Conservation (phyloP, 2,113 vertebrate genomes). For the Hemiprocne comata region DNA sequence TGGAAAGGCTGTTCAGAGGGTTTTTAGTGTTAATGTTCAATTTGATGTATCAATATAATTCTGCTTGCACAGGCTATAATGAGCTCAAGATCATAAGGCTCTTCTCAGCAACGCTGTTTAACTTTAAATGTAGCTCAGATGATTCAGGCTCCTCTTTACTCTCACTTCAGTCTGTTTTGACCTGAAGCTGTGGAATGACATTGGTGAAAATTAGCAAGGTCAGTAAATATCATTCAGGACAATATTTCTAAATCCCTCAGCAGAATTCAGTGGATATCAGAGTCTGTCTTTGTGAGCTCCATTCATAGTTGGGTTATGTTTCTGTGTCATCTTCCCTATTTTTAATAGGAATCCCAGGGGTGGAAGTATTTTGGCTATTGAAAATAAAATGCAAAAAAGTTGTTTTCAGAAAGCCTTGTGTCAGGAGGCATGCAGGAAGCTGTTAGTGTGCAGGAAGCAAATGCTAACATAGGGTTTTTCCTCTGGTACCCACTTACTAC, state of each 20-base stretch:
- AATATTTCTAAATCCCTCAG: constrained; percentile 9
- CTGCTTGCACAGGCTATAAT: constrained; percentile 60
- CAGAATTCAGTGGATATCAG: not conserved
- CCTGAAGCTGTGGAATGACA: constrained; percentile 30
- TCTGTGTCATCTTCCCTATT: not conserved
- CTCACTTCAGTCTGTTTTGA: constrained; percentile 45
- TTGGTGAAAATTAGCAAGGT: constrained; percentile 54
- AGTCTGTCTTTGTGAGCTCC: not conserved
- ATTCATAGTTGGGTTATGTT: rapidly evolving
- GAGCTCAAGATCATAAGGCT: constrained; percentile 61
- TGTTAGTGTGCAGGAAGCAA: not conserved
- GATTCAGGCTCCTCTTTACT: constrained; percentile 15
- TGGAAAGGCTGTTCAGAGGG: not conserved
- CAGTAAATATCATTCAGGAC: constrained; percentile 27
- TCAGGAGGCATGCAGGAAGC: not conserved
- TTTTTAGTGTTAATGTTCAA: constrained; percentile 52
- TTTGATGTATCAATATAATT: constrained; percentile 63
- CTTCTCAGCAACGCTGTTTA: constrained; percentile 54
- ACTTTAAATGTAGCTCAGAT: constrained; percentile 47
- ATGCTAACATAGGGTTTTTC: not conserved
- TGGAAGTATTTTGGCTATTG: not conserved
- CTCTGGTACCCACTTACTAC: not conserved
- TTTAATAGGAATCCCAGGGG: not conserved
- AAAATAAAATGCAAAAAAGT: not conserved
- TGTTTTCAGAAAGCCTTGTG: not conserved